Conservation (phyloP, 2,797 vertebrate genomes). For the Sternarchorhynchus goeldii region DNA sequence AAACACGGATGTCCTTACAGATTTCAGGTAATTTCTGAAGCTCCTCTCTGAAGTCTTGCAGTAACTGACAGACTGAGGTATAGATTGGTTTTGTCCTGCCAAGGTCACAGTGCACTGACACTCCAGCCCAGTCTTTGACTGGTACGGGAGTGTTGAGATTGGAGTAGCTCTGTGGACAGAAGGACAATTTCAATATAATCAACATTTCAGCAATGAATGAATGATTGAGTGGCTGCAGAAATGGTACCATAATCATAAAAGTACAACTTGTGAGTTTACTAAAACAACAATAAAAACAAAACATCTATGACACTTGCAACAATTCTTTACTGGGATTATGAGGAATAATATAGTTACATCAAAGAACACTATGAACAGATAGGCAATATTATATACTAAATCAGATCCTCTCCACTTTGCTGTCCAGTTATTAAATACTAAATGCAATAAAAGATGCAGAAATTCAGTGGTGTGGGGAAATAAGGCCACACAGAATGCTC, state of each 20-base stretch:
- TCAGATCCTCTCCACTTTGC: too few relatives aligned
- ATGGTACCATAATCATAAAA: neutral
- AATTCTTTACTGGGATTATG: too few relatives aligned
- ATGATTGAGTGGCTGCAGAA: neutral
- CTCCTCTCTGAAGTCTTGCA: slow-evolving; percentile 66
- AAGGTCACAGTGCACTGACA: slow-evolving; percentile 65
- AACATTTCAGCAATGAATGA: neutral
- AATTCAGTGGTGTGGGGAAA: neutral
- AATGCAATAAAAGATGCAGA: neutral
- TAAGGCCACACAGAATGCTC: too few relatives aligned
- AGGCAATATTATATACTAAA: too few relatives aligned
- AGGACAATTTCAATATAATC: neutral
- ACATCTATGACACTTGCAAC: too few relatives aligned
- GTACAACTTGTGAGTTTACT: too few relatives aligned
- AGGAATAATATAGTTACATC: too few relatives aligned
- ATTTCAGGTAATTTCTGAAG: slow-evolving; percentile 60
- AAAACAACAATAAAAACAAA: too few relatives aligned
- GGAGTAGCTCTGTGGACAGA: slow-evolving; percentile 58
- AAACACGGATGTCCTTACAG: slow-evolving; percentile 64
- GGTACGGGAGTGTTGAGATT: slow-evolving; percentile 52
- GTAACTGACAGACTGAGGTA: slow-evolving; percentile 61
- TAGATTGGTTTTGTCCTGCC: slow-evolving; percentile 62
- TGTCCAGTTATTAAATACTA: too few relatives aligned
- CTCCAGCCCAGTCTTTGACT: slow-evolving; percentile 67
- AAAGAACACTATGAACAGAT: too few relatives aligned